These are phyloP conservation scores for Solea senegalensis DNA, from an alignment of 2,113 vertebrate genomes.

Conservation along the genomic window DNA sequence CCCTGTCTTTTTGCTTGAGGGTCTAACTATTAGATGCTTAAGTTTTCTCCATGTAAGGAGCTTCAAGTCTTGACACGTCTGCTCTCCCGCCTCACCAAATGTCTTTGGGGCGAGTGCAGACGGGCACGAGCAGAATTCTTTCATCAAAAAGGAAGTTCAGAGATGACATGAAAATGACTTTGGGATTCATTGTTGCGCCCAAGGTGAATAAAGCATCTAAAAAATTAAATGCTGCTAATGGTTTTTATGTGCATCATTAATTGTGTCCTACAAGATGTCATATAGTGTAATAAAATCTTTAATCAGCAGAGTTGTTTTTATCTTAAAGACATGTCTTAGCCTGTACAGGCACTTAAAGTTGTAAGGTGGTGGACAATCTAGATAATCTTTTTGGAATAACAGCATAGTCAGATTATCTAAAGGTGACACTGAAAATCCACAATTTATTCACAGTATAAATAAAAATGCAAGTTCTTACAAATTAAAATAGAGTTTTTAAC, in stretches of 20 bases:
- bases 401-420: no score
- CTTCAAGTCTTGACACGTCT: constrained; percentile 36
- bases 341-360: no score
- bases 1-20: constrained; percentile 9
- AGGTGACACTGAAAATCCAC: no score
- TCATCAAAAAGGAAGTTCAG: not conserved
- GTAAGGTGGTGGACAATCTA: no score
- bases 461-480: no score
- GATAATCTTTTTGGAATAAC: no score
- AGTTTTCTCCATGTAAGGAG: rapidly evolving
- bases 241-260: not conserved
- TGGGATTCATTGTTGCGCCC: not conserved
- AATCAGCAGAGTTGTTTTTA: not conserved
- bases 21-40: not conserved
- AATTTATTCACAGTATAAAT: no score
- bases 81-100: not conserved
- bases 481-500: no score
- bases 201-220: not conserved
- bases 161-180: not conserved
- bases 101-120: constrained; percentile 15
- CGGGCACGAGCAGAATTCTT: constrained; percentile 17
- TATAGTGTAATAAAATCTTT: not conserved
- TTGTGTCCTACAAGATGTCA: not conserved
- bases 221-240: not conserved
- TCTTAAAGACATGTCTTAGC: not conserved